Percentiles rank a stretch among this genome's conserved stretches.
These are phyloP conservation scores for Rambutsinella grinnellia DNA, from an alignment of 2,888 invertebrate species.

Conservation along the genomic window DNA sequence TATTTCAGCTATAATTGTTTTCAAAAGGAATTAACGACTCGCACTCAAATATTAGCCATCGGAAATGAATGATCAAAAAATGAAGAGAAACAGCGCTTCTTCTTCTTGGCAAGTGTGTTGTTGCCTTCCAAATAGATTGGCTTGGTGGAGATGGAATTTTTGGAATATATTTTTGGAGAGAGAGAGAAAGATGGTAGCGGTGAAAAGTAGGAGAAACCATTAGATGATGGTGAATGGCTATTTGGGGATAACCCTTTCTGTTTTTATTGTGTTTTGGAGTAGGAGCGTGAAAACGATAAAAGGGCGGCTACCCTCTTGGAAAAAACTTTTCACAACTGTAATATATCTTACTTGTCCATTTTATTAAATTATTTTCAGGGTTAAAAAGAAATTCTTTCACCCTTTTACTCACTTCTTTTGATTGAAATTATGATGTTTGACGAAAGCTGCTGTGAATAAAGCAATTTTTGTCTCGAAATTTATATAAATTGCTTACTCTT, in stretches of 20 bases:
- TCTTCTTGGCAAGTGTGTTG: too few relatives aligned
- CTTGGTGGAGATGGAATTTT: too few relatives aligned
- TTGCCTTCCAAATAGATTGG: too few relatives aligned
- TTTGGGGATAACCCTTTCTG: too few relatives aligned
- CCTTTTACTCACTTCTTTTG: not conserved
- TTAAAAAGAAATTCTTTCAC: not conserved
- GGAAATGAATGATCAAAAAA: constrained; percentile 59
- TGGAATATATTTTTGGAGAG: too few relatives aligned
- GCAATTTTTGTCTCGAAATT: not conserved
- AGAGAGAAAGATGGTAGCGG: too few relatives aligned
- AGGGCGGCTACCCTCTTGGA: too few relatives aligned
- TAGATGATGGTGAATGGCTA: too few relatives aligned
- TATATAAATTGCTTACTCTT: not conserved
- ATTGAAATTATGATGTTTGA: too few relatives aligned
- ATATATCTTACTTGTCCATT: not conserved
- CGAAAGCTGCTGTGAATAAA: not conserved
- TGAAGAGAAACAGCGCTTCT: constrained; percentile 33
- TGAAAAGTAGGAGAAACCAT: too few relatives aligned
- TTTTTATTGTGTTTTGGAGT: not conserved
- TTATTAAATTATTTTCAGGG: not conserved
- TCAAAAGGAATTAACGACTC: constrained; percentile 60
- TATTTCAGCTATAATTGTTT: constrained; percentile 65
- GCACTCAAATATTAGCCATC: constrained; percentile 62
- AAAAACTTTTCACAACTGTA: not conserved
- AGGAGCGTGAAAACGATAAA: too few relatives aligned